phyloP scores from a whole-genome alignment of 2,888 invertebrate species.

The Diarsia mendica region DNA sequence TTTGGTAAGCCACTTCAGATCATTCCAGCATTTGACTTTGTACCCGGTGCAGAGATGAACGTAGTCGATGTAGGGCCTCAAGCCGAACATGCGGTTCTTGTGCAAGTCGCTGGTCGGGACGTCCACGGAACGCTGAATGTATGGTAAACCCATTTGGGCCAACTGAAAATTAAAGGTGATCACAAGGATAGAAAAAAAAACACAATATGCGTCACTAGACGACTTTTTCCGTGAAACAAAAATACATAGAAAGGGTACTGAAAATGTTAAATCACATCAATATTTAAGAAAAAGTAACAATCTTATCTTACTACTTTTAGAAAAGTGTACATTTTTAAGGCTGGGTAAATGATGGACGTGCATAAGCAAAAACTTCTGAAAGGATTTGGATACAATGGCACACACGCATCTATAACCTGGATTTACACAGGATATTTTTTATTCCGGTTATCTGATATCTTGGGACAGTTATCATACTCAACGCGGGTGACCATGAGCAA shows the following conservation, averaged over 20 bases:
- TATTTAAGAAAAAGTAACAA: not conserved
- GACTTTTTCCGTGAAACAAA: not conserved
- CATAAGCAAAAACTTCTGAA: not conserved
- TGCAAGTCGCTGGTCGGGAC: constrained; percentile 35
- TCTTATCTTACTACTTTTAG: too few relatives aligned
- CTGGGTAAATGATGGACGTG: not conserved
- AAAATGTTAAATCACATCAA: not conserved
- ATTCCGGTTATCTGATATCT: too few relatives aligned
- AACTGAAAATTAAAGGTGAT: not conserved
- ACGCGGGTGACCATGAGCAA: not conserved
- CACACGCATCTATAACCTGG: not conserved
- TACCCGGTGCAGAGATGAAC: constrained; percentile 5
- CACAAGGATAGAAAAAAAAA: not conserved
- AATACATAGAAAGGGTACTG: not conserved
- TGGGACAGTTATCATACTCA: not conserved
- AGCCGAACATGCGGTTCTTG: constrained; percentile 28
- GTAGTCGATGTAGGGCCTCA: constrained; percentile 29
- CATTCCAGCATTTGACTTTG: constrained; percentile 28
- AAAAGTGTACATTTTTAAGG: not conserved
- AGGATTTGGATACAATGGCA: not conserved
- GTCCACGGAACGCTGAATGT: constrained; percentile 14
- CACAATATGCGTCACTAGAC: not conserved
- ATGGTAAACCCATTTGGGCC: constrained; percentile 20
- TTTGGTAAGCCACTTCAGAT: constrained; percentile 5
- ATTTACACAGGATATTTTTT: not conserved